A percentile compares a stretch with the other conserved stretches of the same genome.
These are phyloP conservation scores for Rapana venosa DNA, from an alignment of 2,888 invertebrate species.

Conservation along the genomic window DNA sequence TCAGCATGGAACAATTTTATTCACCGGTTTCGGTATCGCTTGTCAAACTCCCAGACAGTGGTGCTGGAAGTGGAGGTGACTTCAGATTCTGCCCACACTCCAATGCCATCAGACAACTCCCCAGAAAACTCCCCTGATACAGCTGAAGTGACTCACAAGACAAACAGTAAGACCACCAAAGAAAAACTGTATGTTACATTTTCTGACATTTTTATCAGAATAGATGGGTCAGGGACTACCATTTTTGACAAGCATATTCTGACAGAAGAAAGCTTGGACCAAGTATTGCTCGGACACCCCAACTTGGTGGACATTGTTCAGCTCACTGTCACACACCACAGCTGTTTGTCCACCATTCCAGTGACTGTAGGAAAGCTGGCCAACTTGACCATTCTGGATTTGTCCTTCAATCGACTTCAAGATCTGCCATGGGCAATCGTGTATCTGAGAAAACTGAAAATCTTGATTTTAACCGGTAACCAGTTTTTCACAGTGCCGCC, in stretches of 20 bases:
- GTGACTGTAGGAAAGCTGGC: not conserved
- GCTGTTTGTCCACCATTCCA: not conserved
- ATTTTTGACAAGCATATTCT: not conserved
- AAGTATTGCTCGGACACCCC: not conserved
- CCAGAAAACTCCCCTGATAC: not conserved
- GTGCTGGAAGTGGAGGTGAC: not conserved
- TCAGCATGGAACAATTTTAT: not conserved
- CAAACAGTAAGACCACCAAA: not conserved
- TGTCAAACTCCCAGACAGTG: not conserved
- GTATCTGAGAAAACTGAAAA: not conserved
- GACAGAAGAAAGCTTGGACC: not conserved
- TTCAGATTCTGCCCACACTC: too few species aligned
- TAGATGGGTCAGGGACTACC: not conserved
- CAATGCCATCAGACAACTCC: too few species aligned
- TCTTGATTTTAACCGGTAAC: slow-evolving; percentile 4
- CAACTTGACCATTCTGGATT: not conserved
- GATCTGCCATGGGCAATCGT: slow-evolving; percentile 24
- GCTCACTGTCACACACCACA: not conserved
- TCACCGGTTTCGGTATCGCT: not conserved
- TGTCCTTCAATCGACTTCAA: not conserved
- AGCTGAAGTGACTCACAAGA: not conserved
- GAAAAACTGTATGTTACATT: not conserved
- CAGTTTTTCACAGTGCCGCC: not conserved
- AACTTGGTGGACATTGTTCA: not conserved
- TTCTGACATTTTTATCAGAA: not conserved